Evolutionary conservation across 2,797 vertebrate genomes (phyloP), one percentile per base, ranked within the genome.

Genomic region (Xyrichtys novacula): DNA sequence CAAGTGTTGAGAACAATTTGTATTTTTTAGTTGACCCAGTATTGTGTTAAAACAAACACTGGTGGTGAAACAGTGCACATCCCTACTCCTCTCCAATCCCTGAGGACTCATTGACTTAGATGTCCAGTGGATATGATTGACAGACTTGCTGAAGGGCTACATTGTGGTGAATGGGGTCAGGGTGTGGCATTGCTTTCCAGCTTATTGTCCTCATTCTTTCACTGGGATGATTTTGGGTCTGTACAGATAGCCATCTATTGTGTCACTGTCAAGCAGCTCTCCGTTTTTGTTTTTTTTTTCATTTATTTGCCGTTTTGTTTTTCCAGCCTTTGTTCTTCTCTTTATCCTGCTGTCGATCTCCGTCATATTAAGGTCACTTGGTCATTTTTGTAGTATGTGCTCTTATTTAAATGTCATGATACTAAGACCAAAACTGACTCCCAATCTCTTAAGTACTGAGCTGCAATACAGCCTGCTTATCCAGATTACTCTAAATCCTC

Each of bases 121-220:
- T 81, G 88, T 84, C 81, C 81, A 58, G 82, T 64, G 65, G 78
- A 68, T 83, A 63, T 90, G 89, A 93, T 81, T 85, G 91, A 86
- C 84, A 78, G 84, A 73, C 29, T 49, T 66, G 76, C 77, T 81
- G 85, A 87, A 74, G 74, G 68, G 39, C 46, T 72, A 43, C 71
- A 78, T 57, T 68, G 81, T 88, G 69, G 50, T 81, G 69, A 89
- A 81, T 39, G 84, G 28, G 86, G 89, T 88, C 88, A 87, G 88
- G 91, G 88, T 88, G 91, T 90, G 89, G 88, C 89, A 63, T 83
- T 31, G 57, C 60, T 75, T 83, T 84, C 53, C 74, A 77, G 59
- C 81, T 71, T 80, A 78, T 85, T 92, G 90, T 91, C 88, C 89
- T 84, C 85, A 88, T 92, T 93, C 85, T 89, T 89, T 92, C 91